A percentile compares a stretch with the other conserved stretches of the same genome.
phyloP scores from a whole-genome alignment of 2,113 vertebrate genomes.

The Caranx ignobilis region DNA sequence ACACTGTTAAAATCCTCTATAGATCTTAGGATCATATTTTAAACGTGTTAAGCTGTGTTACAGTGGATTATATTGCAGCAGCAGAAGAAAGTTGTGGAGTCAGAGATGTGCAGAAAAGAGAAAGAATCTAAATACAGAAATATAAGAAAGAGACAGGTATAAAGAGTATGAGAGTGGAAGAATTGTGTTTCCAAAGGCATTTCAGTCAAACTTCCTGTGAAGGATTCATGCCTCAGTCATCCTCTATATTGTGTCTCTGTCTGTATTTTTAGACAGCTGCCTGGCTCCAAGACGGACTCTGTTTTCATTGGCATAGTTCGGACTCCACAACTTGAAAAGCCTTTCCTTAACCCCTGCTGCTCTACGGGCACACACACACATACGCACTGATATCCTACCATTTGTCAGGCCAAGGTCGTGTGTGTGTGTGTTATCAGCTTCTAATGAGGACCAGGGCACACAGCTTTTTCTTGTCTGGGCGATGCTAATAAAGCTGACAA shows the following conservation, averaged over 20 bases:
- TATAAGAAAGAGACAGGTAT: background rate
- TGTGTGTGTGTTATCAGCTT: slow-evolving; percentile 70
- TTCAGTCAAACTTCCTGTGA: slow-evolving; percentile 59
- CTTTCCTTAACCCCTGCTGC: slow-evolving; percentile 75
- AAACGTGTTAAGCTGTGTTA: background rate
- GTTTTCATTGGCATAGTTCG: slow-evolving; percentile 83
- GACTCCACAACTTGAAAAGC: slow-evolving; percentile 80
- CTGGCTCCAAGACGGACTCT: slow-evolving; percentile 76
- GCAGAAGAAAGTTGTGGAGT: background rate
- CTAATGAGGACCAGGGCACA: slow-evolving; percentile 78
- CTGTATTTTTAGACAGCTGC: slow-evolving; percentile 82
- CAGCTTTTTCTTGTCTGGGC: slow-evolving; percentile 81
- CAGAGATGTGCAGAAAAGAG: background rate
- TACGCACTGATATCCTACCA: slow-evolving; percentile 59
- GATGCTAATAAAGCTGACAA: slow-evolving; percentile 79
- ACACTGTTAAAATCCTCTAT: background rate
- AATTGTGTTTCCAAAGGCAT: slow-evolving; percentile 42
- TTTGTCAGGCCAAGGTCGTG: slow-evolving; percentile 78
- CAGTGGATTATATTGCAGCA: background rate
- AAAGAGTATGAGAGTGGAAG: slow-evolving; percentile 19
- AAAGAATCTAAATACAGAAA: background rate
- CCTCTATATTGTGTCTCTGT: slow-evolving; percentile 80
- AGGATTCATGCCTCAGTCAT: slow-evolving; percentile 69
- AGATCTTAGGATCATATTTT: background rate
- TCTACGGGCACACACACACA: slow-evolving; percentile 43